These are phyloP conservation scores for Turritopsis dohrnii DNA, from an alignment of 30 jellyfish, hydroid and myxozoan species.

Conservation along the genomic window DNA sequence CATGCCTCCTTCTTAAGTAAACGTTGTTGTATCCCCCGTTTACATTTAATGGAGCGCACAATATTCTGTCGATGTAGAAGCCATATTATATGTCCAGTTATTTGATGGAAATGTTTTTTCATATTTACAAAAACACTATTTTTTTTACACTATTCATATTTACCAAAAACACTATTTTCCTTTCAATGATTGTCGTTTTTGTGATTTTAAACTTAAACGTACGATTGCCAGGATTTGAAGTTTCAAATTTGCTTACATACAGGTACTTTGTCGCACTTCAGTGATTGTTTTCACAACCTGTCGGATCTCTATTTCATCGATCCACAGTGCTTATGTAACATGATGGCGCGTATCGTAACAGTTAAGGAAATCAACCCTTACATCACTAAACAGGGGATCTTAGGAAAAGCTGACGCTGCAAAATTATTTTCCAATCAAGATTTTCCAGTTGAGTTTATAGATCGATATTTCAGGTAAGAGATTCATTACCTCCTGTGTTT, in stretches of 20 bases:
- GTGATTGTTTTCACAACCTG: constrained; percentile 45
- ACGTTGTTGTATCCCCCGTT: too few relatives aligned
- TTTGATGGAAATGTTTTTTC: too few relatives aligned
- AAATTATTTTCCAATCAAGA: constrained; percentile 49
- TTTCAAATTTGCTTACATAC: neutral
- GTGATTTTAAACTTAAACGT: too few relatives aligned
- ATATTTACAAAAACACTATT: too few relatives aligned
- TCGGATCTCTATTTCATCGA: constrained; percentile 64
- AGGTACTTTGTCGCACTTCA: constrained; percentile 72
- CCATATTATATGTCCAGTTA: too few relatives aligned
- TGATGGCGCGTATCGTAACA: constrained; percentile 94
- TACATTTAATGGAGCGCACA: too few relatives aligned
- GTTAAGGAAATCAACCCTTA: constrained; percentile 68
- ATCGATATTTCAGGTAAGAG: constrained; percentile 72
- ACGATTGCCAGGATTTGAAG: too few relatives aligned
- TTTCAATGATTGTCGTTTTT: neutral
- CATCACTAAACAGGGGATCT: constrained; percentile 52
- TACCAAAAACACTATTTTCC: neutral
- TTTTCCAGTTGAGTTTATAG: constrained; percentile 55
- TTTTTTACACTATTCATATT: too few relatives aligned
- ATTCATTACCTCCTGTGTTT: too few relatives aligned
- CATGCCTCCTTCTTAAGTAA: too few relatives aligned
- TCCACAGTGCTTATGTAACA: constrained; percentile 92
- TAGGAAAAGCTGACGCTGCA: constrained; percentile 38
- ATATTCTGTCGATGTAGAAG: too few relatives aligned